These are phyloP conservation scores for Pemphredon lugubris DNA, from an alignment of 2,888 invertebrate species.

Conservation along the genomic window DNA sequence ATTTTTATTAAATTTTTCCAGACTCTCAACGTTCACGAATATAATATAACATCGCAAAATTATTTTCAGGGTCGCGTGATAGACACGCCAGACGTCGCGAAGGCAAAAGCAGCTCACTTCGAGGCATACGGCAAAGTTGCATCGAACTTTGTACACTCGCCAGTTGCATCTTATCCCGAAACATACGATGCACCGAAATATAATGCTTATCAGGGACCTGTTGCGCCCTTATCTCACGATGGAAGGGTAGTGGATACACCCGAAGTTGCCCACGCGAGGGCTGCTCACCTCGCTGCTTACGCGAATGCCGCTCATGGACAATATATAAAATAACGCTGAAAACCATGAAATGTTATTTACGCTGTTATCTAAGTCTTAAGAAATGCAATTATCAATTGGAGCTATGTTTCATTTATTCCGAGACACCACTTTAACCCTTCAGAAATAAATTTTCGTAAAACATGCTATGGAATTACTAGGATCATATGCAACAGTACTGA, in stretches of 20 bases:
- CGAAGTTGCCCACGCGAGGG: slow-evolving; percentile 55
- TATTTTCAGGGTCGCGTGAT: slow-evolving; percentile 49
- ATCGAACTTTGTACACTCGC: slow-evolving; percentile 17
- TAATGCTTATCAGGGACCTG: slow-evolving; percentile 57
- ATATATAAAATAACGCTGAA: no score
- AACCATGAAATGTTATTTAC: no score
- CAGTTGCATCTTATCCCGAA: slow-evolving; percentile 8
- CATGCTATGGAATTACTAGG: no score
- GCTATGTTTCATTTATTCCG: no score
- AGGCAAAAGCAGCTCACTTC: slow-evolving; percentile 57
- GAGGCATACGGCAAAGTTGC: slow-evolving; percentile 36
- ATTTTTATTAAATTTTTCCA: no score
- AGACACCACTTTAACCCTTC: no score
- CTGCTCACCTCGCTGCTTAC: slow-evolving; percentile 45
- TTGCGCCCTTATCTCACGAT: slow-evolving; percentile 55
- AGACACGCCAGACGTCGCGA: slow-evolving; percentile 62
- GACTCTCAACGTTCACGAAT: no score
- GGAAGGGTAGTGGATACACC: slow-evolving; percentile 52
- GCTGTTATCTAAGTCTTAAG: neutral
- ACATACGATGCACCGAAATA: slow-evolving; percentile 12
- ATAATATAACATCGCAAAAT: no score
- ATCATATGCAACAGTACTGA: no score
- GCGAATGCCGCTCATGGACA: slow-evolving; percentile 10
- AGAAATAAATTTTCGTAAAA: no score
- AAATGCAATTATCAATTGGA: neutral